phyloP scores from a whole-genome alignment of 2,888 invertebrate genomes.

The Cyclophora albipunctata region DNA sequence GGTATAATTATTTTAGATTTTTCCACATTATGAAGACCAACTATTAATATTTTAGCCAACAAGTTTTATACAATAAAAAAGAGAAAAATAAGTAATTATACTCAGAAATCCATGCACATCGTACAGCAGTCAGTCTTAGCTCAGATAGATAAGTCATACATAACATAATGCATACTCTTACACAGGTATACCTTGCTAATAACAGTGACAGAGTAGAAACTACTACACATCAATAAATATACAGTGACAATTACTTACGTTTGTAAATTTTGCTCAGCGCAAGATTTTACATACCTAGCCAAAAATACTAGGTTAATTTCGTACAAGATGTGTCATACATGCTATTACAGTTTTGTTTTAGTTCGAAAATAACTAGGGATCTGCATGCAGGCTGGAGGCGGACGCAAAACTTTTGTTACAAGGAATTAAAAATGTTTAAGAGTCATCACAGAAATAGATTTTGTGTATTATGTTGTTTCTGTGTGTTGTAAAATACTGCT shows the following conservation, averaged over 20 bases:
- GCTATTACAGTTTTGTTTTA: conserved; percentile 15
- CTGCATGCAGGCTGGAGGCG: conserved; percentile 30
- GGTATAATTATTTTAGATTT: too few species aligned
- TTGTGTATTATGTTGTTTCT: too few species aligned
- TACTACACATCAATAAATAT: conserved; percentile 14
- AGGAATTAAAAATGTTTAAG: too few species aligned
- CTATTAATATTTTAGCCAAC: too few species aligned
- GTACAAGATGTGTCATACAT: conserved; percentile 35
- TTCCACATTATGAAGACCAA: too few species aligned
- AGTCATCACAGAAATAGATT: too few species aligned
- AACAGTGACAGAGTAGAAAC: not conserved
- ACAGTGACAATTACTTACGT: conserved; percentile 54
- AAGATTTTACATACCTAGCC: conserved; percentile 68
- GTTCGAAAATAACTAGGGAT: conserved; percentile 12
- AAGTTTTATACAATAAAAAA: too few species aligned
- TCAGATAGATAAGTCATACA: not conserved
- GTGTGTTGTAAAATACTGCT: too few species aligned
- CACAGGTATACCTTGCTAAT: not conserved
- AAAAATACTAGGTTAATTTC: conserved; percentile 60
- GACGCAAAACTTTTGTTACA: too few species aligned
- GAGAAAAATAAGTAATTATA: not conserved
- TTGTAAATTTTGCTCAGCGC: conserved; percentile 68
- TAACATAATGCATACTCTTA: not conserved
- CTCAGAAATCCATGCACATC: conserved; percentile 15
- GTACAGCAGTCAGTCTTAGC: not conserved